Evolutionary conservation across 2,797 vertebrate species (phyloP).

Genomic region (Megaceryle alcyon): DNA sequence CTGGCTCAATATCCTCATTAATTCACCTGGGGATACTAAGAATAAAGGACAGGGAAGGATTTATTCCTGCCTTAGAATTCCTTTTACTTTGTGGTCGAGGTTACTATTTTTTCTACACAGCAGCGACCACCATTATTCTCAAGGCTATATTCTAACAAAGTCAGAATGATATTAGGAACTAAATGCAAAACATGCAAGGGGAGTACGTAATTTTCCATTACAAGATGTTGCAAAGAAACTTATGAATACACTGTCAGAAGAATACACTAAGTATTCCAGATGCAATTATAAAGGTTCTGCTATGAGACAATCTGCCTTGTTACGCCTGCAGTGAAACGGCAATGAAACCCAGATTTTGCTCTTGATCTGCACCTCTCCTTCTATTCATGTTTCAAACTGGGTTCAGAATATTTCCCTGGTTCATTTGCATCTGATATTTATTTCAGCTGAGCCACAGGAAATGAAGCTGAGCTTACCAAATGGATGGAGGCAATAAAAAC

Average conservation of each 20-base stretch:
- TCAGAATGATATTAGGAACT: not conserved
- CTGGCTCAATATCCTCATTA: not conserved
- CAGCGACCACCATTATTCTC: slow-evolving; percentile 13
- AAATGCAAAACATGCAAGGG: not conserved
- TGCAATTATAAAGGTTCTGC: not conserved
- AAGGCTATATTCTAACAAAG: not conserved
- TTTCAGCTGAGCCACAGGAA: slow-evolving; percentile 40
- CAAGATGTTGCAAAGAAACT: not conserved
- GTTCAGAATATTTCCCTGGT: not conserved
- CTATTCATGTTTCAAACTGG: not conserved
- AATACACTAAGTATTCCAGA: not conserved
- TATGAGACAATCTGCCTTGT: not conserved
- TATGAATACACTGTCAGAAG: not conserved
- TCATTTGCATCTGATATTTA: slow-evolving; percentile 34
- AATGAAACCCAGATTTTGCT: slow-evolving; percentile 9
- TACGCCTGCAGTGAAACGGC: not conserved
- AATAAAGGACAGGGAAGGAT: not conserved
- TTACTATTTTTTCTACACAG: not conserved
- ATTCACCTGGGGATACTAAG: not conserved
- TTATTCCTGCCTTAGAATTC: not conserved
- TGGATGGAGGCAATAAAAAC: slow-evolving; percentile 26
- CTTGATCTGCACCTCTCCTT: not conserved
- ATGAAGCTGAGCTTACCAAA: slow-evolving; percentile 42
- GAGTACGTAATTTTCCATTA: not conserved
- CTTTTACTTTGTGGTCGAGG: not conserved